Base-by-base conservation (phyloP, 2,797 vertebrate species). In the Danio choprae region DNA sequence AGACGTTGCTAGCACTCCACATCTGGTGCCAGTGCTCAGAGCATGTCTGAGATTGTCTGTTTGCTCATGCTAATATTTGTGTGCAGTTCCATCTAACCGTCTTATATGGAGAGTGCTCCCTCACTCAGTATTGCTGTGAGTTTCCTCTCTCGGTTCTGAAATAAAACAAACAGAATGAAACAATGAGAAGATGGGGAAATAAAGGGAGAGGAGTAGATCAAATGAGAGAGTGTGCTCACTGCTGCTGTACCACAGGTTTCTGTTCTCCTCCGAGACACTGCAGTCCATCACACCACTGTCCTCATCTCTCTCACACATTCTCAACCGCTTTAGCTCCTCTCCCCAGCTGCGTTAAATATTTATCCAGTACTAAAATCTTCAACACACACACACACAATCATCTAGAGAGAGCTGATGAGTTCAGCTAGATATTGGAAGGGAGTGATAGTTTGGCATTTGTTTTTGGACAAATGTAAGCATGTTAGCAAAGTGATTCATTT, bases 181-280 rank as follows among this genome's bases (percentile, higher is more conserved):
- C 60, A 85, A 73, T 77, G 51, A 69, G 59, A 71, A 69, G 41
- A 79, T 53, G 29, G 67, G 59, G 68, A 76, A 82, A 48, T 77
- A 80, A 83, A 82, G 74, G 71, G 70, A 85, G 48, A 60, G 10
- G 22, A 80, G 44, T 20, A 81, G 59, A 71, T 81, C 58, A 73
- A 68, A 79, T 8, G 40, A 68, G 12, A 62, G 10, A 56, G 63
- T 77, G 56, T 38, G 67, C 43, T 82, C 58, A 22, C 80, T 41
- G 67, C 60, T 77, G 58, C 44, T 73, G 68, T 71, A 63, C 29
- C 16, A 59, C 84, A 86, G 60, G 38, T 29, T 70, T 15, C 44
- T 56, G 79, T 80, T 84, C 79, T 75, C 50, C 65, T 74, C 44
- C 0, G 15, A 84, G 56, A 77, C 36, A 29, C 10, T 74, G 29